Evolutionary conservation across 1,140 invertebrate species (phyloP).

Genomic region (Atta cephalotes): DNA sequence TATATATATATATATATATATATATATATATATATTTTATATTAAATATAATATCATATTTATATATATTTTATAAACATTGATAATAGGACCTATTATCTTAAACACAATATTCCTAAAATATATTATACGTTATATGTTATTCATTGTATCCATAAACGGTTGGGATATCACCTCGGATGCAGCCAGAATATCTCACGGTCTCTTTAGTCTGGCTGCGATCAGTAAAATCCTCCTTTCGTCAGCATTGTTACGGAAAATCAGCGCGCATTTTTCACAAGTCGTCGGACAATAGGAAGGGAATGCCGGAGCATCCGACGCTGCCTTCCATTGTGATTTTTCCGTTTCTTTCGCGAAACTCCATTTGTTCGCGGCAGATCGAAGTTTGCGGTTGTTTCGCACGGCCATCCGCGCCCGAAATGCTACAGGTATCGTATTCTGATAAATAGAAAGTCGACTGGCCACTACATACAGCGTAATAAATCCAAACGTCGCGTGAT

Average conservation of each 20-base stretch:
- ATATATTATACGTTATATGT: slow-evolving; percentile 8
- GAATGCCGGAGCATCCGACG: slow-evolving; percentile 60
- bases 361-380: slow-evolving; percentile 73
- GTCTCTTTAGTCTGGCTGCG: slow-evolving; percentile 63
- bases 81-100: neutral
- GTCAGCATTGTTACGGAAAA: slow-evolving; percentile 77
- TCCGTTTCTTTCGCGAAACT: slow-evolving; percentile 72
- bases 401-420: slow-evolving; percentile 62
- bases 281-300: slow-evolving; percentile 71
- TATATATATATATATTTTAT: no score
- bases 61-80: neutral
- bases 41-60: no score
- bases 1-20: no score
- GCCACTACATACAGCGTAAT: slow-evolving; percentile 55
- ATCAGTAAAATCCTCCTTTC: slow-evolving; percentile 75
- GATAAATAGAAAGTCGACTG: slow-evolving; percentile 74
- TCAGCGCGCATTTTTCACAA: slow-evolving; percentile 77
- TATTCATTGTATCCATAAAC: slow-evolving; percentile 36
- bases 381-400: slow-evolving; percentile 76
- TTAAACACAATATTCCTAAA: neutral
- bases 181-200: slow-evolving; percentile 56
- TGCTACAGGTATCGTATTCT: slow-evolving; percentile 70
- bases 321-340: slow-evolving; percentile 73
- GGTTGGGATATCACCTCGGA: slow-evolving; percentile 37
- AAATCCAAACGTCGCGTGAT: slow-evolving; percentile 68